phyloP scores from a whole-genome alignment of 1,140 invertebrate species.

The Nasonia vitripennis region DNA sequence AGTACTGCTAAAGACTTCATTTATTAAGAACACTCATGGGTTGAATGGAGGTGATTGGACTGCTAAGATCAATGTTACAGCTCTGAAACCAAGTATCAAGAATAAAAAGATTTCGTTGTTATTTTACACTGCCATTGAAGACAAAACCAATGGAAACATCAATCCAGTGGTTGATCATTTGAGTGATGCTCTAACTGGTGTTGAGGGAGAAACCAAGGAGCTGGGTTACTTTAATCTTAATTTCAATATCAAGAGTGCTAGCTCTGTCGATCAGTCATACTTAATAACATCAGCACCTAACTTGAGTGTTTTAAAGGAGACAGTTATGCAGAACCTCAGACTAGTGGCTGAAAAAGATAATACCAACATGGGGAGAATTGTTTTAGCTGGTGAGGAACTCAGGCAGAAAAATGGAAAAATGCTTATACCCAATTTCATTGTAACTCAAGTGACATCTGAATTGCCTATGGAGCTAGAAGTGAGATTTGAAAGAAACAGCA shows the following conservation, averaged over 20 bases:
- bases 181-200: constrained; percentile 78
- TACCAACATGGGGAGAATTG: constrained; percentile 76
- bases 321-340: constrained; percentile 81
- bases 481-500: constrained; percentile 87
- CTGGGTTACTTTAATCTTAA: constrained; percentile 86
- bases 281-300: constrained; percentile 83
- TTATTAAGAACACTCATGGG: constrained; percentile 89
- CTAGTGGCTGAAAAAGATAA: constrained; percentile 77
- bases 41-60: constrained; percentile 95
- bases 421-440: constrained; percentile 87
- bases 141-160: constrained; percentile 79
- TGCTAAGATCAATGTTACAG: constrained; percentile 84
- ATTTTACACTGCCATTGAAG: constrained; percentile 87
- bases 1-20: constrained; percentile 88
- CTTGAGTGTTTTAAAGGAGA: constrained; percentile 86
- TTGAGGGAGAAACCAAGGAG: constrained; percentile 85
- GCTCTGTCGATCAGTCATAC: constrained; percentile 83
- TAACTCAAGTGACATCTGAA: constrained; percentile 85
- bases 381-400: constrained; percentile 79
- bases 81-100: constrained; percentile 64
- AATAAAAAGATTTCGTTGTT: constrained; percentile 81
- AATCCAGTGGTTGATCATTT: constrained; percentile 71
- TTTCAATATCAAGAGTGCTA: constrained; percentile 73
- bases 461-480: constrained; percentile 91
- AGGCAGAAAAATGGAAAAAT: constrained; percentile 73